phyloP scores from a whole-genome alignment of 2,888 invertebrate genomes.

The Tipula helvola region DNA sequence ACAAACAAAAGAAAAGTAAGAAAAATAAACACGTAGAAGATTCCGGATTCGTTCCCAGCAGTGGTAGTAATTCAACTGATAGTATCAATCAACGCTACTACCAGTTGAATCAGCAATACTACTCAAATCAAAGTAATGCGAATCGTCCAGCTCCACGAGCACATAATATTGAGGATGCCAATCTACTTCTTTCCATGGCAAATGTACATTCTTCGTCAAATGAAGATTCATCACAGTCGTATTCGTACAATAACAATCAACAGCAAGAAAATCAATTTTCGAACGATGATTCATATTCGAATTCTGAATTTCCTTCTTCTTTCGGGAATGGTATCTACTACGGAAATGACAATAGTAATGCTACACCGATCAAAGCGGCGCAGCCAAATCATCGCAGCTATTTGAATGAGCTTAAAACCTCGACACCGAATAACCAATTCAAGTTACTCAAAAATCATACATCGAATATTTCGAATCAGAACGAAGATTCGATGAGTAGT shows the following conservation, averaged over 20 bases:
- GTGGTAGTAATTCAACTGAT: not conserved
- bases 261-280: slow-evolving; percentile 9
- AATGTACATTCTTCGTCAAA: slow-evolving; percentile 17
- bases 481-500: slow-evolving; percentile 30
- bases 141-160: slow-evolving; percentile 31
- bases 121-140: not conserved
- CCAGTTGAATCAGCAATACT: not conserved
- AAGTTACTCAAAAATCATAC: slow-evolving; percentile 16
- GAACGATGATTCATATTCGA: slow-evolving; percentile 17
- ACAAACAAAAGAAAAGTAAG: not conserved
- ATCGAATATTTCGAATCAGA: slow-evolving; percentile 18
- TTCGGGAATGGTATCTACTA: slow-evolving; percentile 12
- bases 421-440: slow-evolving; percentile 17
- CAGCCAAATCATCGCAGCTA: slow-evolving; percentile 4
- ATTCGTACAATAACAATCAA: slow-evolving; percentile 10
- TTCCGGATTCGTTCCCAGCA: not conserved
- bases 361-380: slow-evolving; percentile 11
- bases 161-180: slow-evolving; percentile 22
- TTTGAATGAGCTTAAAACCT: slow-evolving; percentile 22
- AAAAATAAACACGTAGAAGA: not conserved
- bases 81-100: not conserved
- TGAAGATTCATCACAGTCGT: slow-evolving; percentile 10
- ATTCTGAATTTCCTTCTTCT: slow-evolving; percentile 18
- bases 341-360: slow-evolving; percentile 14
- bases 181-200: slow-evolving; percentile 21